A percentile compares a stretch with the other conserved stretches of the same genome.
These are phyloP conservation scores for Adineta ricciae DNA, from an alignment of 2,888 invertebrate species.

Conservation along the genomic window DNA sequence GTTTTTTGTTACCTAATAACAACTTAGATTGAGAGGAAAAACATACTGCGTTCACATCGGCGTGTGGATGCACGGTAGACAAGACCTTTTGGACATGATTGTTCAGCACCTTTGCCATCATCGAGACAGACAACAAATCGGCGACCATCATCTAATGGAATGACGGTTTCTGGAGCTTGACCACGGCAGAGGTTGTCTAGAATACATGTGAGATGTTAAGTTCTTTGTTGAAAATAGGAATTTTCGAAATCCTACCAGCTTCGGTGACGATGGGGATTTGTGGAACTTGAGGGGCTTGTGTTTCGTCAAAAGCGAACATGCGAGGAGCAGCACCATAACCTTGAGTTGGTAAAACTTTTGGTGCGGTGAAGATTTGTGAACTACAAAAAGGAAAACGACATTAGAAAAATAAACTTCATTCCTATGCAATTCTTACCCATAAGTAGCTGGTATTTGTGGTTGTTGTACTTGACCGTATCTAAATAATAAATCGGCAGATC, in stretches of 20 bases:
- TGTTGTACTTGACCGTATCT: too few relatives aligned
- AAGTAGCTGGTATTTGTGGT: too few relatives aligned
- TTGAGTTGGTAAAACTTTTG: not conserved
- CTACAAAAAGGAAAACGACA: too few relatives aligned
- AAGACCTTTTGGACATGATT: not conserved
- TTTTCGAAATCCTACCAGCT: not conserved
- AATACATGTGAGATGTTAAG: too few relatives aligned
- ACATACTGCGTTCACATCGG: not conserved
- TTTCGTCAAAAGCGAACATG: not conserved
- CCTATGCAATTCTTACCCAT: too few relatives aligned
- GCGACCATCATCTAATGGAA: not conserved
- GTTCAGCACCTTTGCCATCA: not conserved
- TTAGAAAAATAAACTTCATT: too few relatives aligned
- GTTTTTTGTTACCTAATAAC: too few relatives aligned
- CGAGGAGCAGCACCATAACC: not conserved
- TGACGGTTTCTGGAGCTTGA: not conserved
- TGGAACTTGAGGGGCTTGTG: not conserved
- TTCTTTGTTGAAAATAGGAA: not conserved
- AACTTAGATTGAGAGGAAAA: too few relatives aligned
- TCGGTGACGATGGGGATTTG: not conserved
- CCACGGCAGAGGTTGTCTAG: not conserved
- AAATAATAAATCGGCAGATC: too few relatives aligned
- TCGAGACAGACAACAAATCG: not conserved
- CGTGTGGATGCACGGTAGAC: not conserved
- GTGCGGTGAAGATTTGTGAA: too few relatives aligned